These are phyloP conservation scores for Drosophila grimshawi DNA, from an alignment of 1,140 invertebrate genomes.

Conservation along the genomic window DNA sequence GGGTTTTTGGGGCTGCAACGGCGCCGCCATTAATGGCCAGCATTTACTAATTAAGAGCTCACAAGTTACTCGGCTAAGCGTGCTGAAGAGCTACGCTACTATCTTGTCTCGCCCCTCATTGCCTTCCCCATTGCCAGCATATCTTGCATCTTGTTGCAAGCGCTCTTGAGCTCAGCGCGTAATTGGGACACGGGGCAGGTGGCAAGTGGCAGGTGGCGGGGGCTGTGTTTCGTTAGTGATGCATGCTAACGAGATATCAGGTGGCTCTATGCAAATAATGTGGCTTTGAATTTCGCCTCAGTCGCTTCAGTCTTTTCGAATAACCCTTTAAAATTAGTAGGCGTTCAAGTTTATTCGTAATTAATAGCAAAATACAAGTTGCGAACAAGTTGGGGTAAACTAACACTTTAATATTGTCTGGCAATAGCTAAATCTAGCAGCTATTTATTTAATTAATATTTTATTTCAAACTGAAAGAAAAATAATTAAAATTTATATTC, in stretches of 20 bases:
- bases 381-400: no score
- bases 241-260: constrained; percentile 79
- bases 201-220: background rate
- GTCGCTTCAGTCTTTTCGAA: constrained; percentile 5
- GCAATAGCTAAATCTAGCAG: background rate
- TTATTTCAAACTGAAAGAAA: no score
- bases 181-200: background rate
- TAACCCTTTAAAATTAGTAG: constrained; percentile 32
- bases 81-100: constrained; percentile 59
- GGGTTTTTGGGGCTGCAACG: background rate
- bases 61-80: constrained; percentile 68
- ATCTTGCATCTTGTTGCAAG: constrained; percentile 48
- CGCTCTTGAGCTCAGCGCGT: constrained; percentile 32
- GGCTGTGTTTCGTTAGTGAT: constrained; percentile 63
- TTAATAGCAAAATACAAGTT: no score
- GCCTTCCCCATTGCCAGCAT: background rate
- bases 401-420: no score
- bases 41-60: constrained; percentile 82
- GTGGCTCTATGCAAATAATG: constrained; percentile 47
- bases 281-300: constrained; percentile 24
- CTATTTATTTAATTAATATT: no score
- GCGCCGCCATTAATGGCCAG: constrained; percentile 73
- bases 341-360: background rate
- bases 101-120: background rate
- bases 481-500: background rate